Base-by-base conservation (phyloP, 2,113 vertebrate species). In the Myrmophylax atrothorax region DNA sequence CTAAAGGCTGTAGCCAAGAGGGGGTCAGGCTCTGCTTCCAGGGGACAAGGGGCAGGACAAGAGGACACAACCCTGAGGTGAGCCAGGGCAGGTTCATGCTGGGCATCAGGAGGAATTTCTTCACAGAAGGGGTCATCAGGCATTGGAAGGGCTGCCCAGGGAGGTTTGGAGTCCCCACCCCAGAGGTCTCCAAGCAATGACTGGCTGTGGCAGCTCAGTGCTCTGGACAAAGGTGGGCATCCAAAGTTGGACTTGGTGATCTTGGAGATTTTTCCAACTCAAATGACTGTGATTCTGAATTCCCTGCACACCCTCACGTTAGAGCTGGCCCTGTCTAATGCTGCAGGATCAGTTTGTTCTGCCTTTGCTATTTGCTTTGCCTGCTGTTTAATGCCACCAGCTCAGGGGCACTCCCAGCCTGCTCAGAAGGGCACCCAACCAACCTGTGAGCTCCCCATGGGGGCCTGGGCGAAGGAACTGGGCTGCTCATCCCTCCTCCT, bases 311-410 rank as follows among this genome's bases (percentile, higher is more conserved):
- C 19, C 24, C 10, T 5, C 47, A 19, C 8, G 1, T 7, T 28
- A 2, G 31, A 67, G 25, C 24, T 19, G 10, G 31, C 55, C 26
- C 4, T 20, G 44, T 62, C 42, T 35, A 5, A 6, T 24, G 42
- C 64, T 37, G 52, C n/a, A 78, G 60, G 26, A 33, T 44, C 52
- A 49, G 33, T 63, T 67, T 5, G 1, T 4, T 72, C 87, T 40
- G 4, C 26, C 87, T 52, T 26, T 87, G 92, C 78, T 89, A 10
- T 97, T 93, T 96, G 74, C 81, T 87, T 22, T 89, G 84, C 42
- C 52, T 85, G 95, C 11, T 94, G 94, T 91, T 96, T 79, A 91
- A 89, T 91, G 87, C 77, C 96, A 87, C 40, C 3, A 89, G 56
- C 8, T 22, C 7, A 1, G 76, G 53, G 35, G 1, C 12, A 64